phyloP scores from a whole-genome alignment of 2,797 vertebrate genomes.

The Parauchenoglanis punctatus region DNA sequence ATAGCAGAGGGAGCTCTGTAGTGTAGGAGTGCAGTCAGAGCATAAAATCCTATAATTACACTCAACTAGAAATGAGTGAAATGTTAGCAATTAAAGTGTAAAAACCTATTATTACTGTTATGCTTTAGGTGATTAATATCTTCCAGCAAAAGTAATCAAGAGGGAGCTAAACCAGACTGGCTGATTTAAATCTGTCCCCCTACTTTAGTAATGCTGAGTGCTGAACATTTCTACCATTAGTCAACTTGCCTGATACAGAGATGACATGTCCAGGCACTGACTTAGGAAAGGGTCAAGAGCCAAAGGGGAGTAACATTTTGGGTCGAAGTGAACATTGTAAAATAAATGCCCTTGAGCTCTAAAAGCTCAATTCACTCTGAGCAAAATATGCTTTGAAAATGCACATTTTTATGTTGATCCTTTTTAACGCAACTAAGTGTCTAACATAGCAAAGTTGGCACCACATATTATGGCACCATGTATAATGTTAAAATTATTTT shows the following conservation, averaged over 20 bases:
- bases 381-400: neutral
- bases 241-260: neutral
- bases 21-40: slow-evolving; percentile 30
- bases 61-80: slow-evolving; percentile 57
- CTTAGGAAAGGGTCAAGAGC: neutral
- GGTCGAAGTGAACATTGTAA: neutral
- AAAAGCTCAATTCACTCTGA: neutral
- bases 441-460: too few relatives aligned
- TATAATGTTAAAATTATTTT: too few relatives aligned
- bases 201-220: neutral
- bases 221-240: slow-evolving; percentile 5
- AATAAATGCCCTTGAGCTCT: neutral
- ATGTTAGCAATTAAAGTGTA: slow-evolving; percentile 63
- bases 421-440: neutral
- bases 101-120: slow-evolving; percentile 62
- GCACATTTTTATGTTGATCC: neutral
- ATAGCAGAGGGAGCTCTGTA: slow-evolving; percentile 17
- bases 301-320: slow-evolving; percentile 2
- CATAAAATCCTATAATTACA: slow-evolving; percentile 62
- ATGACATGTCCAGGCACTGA: slow-evolving; percentile 13
- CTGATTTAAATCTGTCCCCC: neutral
- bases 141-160: slow-evolving; percentile 35
- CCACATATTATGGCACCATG: too few relatives aligned
- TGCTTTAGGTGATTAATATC: slow-evolving; percentile 49
- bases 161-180: slow-evolving; percentile 12